phyloP scores from a whole-genome alignment of 1,140 invertebrate species.

The Chironomus tepperi region DNA sequence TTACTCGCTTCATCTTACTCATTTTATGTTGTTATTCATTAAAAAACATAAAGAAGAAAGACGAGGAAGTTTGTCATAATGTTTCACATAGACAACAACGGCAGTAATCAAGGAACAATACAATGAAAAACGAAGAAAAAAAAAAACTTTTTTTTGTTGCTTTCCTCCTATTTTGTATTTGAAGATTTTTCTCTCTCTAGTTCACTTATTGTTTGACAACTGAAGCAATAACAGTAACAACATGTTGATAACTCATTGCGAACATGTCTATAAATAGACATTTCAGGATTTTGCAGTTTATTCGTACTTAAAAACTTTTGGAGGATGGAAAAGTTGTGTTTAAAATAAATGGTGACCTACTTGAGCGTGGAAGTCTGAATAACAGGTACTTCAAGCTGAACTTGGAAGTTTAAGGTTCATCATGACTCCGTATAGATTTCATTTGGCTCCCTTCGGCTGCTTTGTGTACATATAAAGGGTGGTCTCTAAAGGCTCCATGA shows the following conservation, averaged over 20 bases:
- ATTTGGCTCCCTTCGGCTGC: too few species aligned
- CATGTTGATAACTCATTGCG: not conserved
- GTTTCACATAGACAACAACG: not conserved
- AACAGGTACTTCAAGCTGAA: too few species aligned
- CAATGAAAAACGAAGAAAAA: not conserved
- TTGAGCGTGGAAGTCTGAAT: too few species aligned
- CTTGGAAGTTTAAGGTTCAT: too few species aligned
- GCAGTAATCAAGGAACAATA: not conserved
- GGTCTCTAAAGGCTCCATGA: too few species aligned
- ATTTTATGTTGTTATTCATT: not conserved
- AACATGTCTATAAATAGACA: too few species aligned
- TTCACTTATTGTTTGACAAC: not conserved
- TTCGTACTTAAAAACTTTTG: too few species aligned
- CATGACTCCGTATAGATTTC: too few species aligned
- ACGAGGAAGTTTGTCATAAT: not conserved
- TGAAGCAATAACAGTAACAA: not conserved
- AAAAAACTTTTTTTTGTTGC: not conserved
- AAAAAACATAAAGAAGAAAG: slow-evolving; percentile 3
- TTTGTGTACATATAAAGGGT: too few species aligned
- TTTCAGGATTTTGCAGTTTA: too few species aligned
- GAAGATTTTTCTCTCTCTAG: not conserved
- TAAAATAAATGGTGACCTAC: too few species aligned
- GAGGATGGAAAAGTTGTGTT: too few species aligned
- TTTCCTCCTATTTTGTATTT: not conserved
- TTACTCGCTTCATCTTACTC: not conserved